These are phyloP conservation scores for Pheosia tremula DNA, from an alignment of 2,888 invertebrate genomes.

Conservation along the genomic window DNA sequence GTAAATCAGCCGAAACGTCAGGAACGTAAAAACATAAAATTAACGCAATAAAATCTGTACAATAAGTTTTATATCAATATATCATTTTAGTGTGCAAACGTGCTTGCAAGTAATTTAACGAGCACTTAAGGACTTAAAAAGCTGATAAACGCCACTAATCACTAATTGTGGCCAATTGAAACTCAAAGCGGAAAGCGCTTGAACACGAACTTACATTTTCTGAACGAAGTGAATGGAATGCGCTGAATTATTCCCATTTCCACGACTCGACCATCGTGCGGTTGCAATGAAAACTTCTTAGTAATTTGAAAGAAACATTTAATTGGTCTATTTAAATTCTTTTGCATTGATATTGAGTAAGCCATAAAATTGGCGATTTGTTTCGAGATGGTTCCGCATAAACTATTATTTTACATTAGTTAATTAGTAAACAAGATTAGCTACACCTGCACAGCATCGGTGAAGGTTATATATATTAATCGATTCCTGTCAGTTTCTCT, in stretches of 20 bases:
- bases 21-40: no score
- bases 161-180: slow-evolving; percentile 41
- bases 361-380: background rate
- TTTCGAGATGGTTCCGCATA: background rate
- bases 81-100: background rate
- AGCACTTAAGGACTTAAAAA: slow-evolving; percentile 1
- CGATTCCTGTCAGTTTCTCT: no score
- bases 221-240: slow-evolving; percentile 42
- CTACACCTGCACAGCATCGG: no score
- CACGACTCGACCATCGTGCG: slow-evolving; percentile 44
- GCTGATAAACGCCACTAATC: slow-evolving; percentile 17
- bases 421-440: background rate
- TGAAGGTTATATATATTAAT: no score
- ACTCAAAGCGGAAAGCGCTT: slow-evolving; percentile 36
- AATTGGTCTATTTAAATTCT: slow-evolving; percentile 38
- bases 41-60: no score
- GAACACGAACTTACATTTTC: slow-evolving; percentile 32
- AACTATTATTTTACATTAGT: no score
- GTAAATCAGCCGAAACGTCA: no score
- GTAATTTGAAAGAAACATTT: slow-evolving; percentile 36
- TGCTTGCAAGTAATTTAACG: background rate
- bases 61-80: no score
- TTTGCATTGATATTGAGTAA: slow-evolving; percentile 2
- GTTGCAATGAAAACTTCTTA: slow-evolving; percentile 41
- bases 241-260: slow-evolving; percentile 37